Evolutionary conservation across 2,113 vertebrate species (phyloP), one percentile per base, ranked within the genome.

Genomic region (Propithecus coquereli): DNA sequence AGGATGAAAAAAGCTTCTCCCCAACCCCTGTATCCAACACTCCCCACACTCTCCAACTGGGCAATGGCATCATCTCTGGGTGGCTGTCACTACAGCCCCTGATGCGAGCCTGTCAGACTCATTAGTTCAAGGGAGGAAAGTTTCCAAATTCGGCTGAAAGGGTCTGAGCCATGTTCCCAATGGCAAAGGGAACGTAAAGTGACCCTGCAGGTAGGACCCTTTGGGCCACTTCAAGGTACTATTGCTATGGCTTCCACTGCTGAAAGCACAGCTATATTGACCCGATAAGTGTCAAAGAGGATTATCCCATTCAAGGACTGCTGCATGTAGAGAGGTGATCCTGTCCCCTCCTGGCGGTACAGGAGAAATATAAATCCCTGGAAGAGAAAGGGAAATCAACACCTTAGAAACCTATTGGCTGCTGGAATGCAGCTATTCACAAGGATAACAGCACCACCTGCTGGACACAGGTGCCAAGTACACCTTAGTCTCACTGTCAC

Each of bases 401-500:
- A 65, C 30, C 89, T 92, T 83, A 70, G 94, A 91, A 50, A 61
- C 16, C n/a, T 50, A 37, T 45, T 8, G 11, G 57, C 27, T 65
- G 74, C 16, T 65, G 8, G 57, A 63, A n/a, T 20, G 37, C 7
- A 23, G 80, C 40, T 45, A 87, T 11, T n/a, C 57, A 47, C 45
- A 74, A 65, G n/a, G 52, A 71, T 57, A 52, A 82, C 23, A 65
- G 61, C 9, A 8, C 91, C 96, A 96, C 52, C 94, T 96, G 91
- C 87, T 96, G 90, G 89, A 82, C 20, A 5, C 2, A 85, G 23
- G 37, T 12, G 68, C 73, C 77, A 91, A 94, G 65, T 59, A 80
- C 82, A 95, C 2, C 17, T 5, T 59, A 57, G 18, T 57, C 54
- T 57, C 54, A 17, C 54, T 57, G 20, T 22, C 20, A 22, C 54